Evolutionary conservation across 64 coral and sea anemone genomes (phyloP).

Genomic region (Actinia equina): DNA sequence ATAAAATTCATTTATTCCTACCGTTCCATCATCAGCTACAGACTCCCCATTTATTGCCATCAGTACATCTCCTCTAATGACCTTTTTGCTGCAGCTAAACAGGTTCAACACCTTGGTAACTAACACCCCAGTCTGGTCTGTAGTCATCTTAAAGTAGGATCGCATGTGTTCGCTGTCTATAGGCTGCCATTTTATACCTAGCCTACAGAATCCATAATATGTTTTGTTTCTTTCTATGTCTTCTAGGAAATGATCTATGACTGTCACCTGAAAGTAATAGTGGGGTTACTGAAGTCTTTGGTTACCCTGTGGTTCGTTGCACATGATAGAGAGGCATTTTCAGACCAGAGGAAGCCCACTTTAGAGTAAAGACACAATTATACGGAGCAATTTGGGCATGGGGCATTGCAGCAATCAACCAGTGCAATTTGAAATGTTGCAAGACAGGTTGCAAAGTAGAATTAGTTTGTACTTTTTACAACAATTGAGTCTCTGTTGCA

Average conservation of each 20-base stretch:
- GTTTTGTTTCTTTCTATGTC: slow-evolving; percentile 75
- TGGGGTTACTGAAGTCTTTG: neutral
- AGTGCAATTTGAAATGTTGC: too few species aligned
- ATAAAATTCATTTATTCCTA: neutral
- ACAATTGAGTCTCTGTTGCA: too few species aligned
- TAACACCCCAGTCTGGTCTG: slow-evolving; percentile 70
- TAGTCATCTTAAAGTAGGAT: slow-evolving; percentile 72
- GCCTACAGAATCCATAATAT: slow-evolving; percentile 84
- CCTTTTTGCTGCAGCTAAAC: slow-evolving; percentile 71
- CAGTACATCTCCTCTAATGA: slow-evolving; percentile 84
- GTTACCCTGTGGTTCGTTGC: too few species aligned
- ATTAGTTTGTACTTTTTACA: too few species aligned
- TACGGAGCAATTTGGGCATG: too few species aligned
- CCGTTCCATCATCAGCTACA: slow-evolving; percentile 88
- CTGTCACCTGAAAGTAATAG: slow-evolving; percentile 56
- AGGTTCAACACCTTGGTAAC: slow-evolving; percentile 76
- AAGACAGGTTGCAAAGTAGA: too few species aligned
- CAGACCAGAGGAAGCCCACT: neutral
- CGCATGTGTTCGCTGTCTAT: slow-evolving; percentile 97
- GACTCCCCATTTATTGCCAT: slow-evolving; percentile 78
- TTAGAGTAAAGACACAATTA: too few species aligned
- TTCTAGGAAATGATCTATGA: slow-evolving; percentile 86
- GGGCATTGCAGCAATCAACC: too few species aligned
- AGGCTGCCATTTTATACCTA: slow-evolving; percentile 95
- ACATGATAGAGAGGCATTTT: too few species aligned